Evolutionary conservation across 2,113 vertebrate genomes (phyloP).

Genomic region (Hepsetus odoe): DNA sequence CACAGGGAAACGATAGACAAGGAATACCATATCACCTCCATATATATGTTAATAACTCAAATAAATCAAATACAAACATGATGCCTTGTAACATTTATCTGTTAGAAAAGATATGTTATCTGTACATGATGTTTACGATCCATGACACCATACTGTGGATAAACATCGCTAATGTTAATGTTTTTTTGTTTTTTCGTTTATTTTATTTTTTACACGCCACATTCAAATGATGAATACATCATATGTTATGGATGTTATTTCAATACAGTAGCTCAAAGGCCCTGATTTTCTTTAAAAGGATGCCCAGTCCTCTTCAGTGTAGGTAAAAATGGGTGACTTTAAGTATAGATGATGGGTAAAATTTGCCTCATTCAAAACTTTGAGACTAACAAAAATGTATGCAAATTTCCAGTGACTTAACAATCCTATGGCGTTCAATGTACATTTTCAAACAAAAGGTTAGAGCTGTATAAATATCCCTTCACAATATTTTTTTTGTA

Average conservation of each 20-base stretch:
- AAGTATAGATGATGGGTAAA: not conserved
- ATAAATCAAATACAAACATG: conserved; percentile 55
- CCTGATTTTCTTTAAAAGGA: not conserved
- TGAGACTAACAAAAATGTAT: conserved; percentile 13
- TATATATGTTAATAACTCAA: conserved; percentile 47
- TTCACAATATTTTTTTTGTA: conserved; percentile 30
- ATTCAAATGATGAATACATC: conserved; percentile 36
- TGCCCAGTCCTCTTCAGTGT: not conserved
- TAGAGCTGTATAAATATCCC: conserved; percentile 50
- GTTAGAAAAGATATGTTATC: conserved; percentile 44
- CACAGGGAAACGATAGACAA: conserved; percentile 56
- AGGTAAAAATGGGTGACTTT: not conserved
- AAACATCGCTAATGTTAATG: conserved; percentile 30
- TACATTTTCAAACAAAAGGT: conserved; percentile 21
- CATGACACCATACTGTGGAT: conserved; percentile 36
- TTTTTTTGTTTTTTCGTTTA: not conserved
- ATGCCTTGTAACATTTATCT: conserved; percentile 50
- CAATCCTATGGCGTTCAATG: conserved; percentile 9
- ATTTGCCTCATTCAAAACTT: not conserved
- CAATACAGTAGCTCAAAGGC: conserved; percentile 19
- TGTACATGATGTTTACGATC: conserved; percentile 48
- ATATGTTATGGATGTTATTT: not conserved
- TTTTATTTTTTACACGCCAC: conserved; percentile 17
- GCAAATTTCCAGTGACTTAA: conserved; percentile 9
- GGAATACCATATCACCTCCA: conserved; percentile 48